These are phyloP conservation scores for Gibbula magus DNA, from an alignment of 2,888 invertebrate species.

Conservation along the genomic window DNA sequence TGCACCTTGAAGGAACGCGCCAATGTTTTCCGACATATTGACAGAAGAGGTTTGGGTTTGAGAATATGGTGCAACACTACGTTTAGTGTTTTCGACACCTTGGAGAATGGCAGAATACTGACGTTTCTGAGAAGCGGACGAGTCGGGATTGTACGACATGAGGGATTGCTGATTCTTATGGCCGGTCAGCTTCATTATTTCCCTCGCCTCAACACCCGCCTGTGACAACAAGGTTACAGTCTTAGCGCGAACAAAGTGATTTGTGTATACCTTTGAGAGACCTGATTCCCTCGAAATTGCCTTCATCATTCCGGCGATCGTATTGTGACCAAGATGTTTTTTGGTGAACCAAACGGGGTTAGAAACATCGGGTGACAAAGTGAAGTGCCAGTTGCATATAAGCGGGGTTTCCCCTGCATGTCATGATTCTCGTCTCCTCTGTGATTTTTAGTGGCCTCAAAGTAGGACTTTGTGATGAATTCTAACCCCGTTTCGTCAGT, in stretches of 20 bases:
- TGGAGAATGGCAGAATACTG: background rate
- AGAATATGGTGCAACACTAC: too few relatives aligned
- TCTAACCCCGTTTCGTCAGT: background rate
- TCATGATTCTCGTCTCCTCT: too few relatives aligned
- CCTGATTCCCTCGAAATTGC: background rate
- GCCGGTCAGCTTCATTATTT: background rate
- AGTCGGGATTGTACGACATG: background rate
- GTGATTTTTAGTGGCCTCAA: background rate
- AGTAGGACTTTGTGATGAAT: background rate
- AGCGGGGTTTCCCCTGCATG: background rate
- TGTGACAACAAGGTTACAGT: background rate
- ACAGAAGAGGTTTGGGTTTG: too few relatives aligned
- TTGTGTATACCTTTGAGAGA: background rate
- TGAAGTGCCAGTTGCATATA: background rate
- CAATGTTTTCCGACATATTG: too few relatives aligned
- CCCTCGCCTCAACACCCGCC: background rate
- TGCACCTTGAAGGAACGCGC: too few relatives aligned
- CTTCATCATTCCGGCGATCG: background rate
- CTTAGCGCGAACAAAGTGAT: background rate
- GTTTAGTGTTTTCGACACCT: background rate
- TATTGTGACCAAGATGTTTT: background rate
- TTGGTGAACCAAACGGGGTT: background rate
- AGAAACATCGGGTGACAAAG: background rate
- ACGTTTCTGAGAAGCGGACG: background rate
- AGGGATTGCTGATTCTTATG: background rate